Evolutionary conservation across 92 coral and sea anemone genomes (phyloP).

Genomic region (Heliopora coerulea): DNA sequence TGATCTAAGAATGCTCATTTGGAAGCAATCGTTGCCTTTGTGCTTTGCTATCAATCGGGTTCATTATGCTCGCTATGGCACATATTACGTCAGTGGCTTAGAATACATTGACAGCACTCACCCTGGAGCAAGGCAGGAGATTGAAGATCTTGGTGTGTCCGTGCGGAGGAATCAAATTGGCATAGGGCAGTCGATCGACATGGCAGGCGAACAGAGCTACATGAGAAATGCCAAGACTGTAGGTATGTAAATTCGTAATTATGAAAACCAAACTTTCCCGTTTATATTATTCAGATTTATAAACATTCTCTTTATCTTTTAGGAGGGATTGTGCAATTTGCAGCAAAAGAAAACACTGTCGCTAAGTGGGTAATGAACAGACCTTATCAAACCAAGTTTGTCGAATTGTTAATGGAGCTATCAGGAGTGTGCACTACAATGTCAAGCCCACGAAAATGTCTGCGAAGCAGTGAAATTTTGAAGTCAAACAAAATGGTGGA

Average conservation of each 20-base stretch:
- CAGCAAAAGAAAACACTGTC: constrained; percentile 16
- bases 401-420: constrained; percentile 4
- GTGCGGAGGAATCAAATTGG: constrained; percentile 6
- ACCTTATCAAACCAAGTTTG: constrained; percentile 20
- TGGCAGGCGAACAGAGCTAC: constrained; percentile 26
- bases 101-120: constrained; percentile 17
- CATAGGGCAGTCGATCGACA: constrained; percentile 20
- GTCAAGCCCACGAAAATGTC: constrained; percentile 16
- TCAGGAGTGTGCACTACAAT: background rate
- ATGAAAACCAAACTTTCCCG: no score
- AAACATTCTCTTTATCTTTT: background rate
- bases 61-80: constrained; percentile 28
- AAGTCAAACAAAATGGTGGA: constrained; percentile 6
- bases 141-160: constrained; percentile 29
- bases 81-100: constrained; percentile 2
- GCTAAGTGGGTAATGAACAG: constrained; percentile 15
- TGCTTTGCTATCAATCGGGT: constrained; percentile 28
- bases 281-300: no score
- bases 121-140: constrained; percentile 31
- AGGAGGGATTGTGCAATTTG: constrained; percentile 6
- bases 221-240: constrained; percentile 14
- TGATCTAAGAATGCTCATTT: constrained; percentile 10
- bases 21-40: constrained; percentile 10
- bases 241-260: constrained; percentile 4
- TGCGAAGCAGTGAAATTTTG: constrained; percentile 5